Percentiles rank a stretch among this genome's conserved stretches.
Conservation (phyloP, 2,888 invertebrate genomes). For the Rhopalosiphum nymphaeae region DNA sequence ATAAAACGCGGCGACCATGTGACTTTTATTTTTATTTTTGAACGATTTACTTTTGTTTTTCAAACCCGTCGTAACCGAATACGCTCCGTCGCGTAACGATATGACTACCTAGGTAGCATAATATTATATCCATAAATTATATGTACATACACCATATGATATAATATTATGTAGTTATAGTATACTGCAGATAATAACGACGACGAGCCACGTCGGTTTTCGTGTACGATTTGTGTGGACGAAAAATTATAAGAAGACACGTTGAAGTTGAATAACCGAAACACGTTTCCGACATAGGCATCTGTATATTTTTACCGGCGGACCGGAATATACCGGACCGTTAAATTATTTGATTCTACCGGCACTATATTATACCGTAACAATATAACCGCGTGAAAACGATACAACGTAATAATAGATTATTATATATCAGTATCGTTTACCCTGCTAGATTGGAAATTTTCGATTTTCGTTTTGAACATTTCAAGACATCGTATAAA, state of each 20-base stretch:
- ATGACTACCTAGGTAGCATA: neutral
- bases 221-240: neutral
- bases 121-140: neutral
- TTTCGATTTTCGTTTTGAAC: neutral
- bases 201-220: neutral
- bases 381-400: neutral
- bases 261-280: neutral
- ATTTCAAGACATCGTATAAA: neutral
- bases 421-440: neutral
- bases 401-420: neutral
- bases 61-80: neutral
- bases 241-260: neutral
- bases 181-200: neutral
- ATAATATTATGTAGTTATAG: neutral
- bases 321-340: neutral
- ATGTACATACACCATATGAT: no score
- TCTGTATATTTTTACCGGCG: neutral
- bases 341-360: neutral
- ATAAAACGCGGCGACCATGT: neutral
- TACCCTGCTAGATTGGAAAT: neutral
- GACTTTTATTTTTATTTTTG: neutral
- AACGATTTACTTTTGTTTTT: neutral
- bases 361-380: neutral
- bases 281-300: neutral
- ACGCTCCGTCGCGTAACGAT: neutral